These are phyloP conservation scores for Euwallacea similis DNA, from an alignment of 1,140 invertebrate genomes.

Conservation along the genomic window DNA sequence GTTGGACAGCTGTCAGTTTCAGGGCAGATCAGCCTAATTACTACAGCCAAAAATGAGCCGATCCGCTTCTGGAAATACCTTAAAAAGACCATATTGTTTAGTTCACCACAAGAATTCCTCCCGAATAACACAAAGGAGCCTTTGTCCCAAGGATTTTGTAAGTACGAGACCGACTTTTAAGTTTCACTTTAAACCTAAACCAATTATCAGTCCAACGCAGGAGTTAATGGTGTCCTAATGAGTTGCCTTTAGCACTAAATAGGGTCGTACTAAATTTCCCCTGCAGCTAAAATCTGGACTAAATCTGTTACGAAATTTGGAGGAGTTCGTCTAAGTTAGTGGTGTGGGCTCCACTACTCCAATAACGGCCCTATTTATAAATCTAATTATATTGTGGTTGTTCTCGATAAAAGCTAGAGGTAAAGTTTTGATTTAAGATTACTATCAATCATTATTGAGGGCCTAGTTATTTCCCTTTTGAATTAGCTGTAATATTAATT, in stretches of 20 bases:
- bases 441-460: conserved; percentile 8
- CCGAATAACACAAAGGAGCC: conserved; percentile 13
- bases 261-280: conserved; percentile 26
- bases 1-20: conserved; percentile 1
- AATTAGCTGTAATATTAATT: too few relatives aligned
- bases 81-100: conserved; percentile 25
- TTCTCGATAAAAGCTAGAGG: background rate
- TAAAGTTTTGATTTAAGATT: conserved; percentile 11
- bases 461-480: too few relatives aligned
- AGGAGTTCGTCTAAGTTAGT: conserved; percentile 4
- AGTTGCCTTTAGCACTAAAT: conserved; percentile 29
- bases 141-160: conserved; percentile 23
- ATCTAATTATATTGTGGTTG: conserved; percentile 2
- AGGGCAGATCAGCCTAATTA: conserved; percentile 2
- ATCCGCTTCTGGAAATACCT: conserved; percentile 26
- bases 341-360: background rate
- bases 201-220: conserved; percentile 33
- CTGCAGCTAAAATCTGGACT: conserved; percentile 22
- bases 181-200: conserved; percentile 28
- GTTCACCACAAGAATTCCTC: conserved; percentile 14
- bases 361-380: conserved; percentile 11
- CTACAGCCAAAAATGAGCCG: conserved; percentile 1
- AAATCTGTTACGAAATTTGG: conserved; percentile 25
- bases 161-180: conserved; percentile 17
- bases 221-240: conserved; percentile 33